Base-by-base conservation (phyloP, 2,888 invertebrate genomes). In the Euplagia quadripunctaria region DNA sequence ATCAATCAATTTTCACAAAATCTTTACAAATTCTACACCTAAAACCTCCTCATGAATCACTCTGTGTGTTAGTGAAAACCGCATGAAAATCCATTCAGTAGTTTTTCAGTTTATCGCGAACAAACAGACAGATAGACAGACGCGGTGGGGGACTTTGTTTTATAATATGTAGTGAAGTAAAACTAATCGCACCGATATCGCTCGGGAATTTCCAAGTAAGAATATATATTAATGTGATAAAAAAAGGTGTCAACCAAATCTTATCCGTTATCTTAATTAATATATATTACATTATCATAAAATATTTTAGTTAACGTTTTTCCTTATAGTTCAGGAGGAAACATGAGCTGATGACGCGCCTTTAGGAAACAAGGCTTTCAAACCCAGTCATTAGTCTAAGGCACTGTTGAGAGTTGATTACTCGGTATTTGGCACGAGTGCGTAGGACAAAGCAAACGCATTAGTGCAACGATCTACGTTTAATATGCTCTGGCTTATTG, bases 381-480 rank as follows among this genome's bases (percentile, higher is more conserved):
- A 74, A 78, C 76, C 72, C 78, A 82, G 85, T 86, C 86, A 90
- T 90, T 90, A 88, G 86, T 80, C 83, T 79, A 85, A 84, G 85
- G 83, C 77, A 77, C 82, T 83, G 83, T 85, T 81, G 81, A 81
- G 86, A 80, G 81, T 88, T 90, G 87, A 90, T 91, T 89, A 88
- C 87, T 86, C 79, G 85, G 85, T 85, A 87, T 90, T 91, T 88
- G 88, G 85, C 85, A 80, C 79, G 84, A 85, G 84, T 84, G 82
- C 85, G 80, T 82, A 80, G 84, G 84, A 92, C 91, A 91, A 91
- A 90, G 92, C 90, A 85, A 85, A 85, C 85, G 87, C 87, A 90
- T 90, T 91, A 90, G 85, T 85, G 87, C 89, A 87, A 86, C 86
- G 87, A 88, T 89, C 85, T 85, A 76, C 82, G 80, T 89, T 87